These are phyloP conservation scores for Pseudomugil tenellus DNA, from an alignment of 2,797 vertebrate genomes.

Conservation along the genomic window DNA sequence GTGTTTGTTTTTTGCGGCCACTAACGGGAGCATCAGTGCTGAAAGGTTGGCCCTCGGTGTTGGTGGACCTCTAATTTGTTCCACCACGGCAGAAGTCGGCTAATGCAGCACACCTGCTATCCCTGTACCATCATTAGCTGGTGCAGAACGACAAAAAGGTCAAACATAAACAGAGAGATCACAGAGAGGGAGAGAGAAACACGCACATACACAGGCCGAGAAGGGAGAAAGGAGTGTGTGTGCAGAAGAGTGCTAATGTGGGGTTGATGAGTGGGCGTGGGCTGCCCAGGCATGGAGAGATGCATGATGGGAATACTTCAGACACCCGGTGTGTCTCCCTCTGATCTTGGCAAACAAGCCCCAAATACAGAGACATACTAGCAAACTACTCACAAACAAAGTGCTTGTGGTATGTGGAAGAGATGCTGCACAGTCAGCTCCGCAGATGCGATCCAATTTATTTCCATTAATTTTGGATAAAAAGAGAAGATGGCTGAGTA, in stretches of 20 bases:
- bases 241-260: constrained; percentile 69
- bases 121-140: constrained; percentile 79
- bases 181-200: constrained; percentile 72
- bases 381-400: constrained; percentile 34
- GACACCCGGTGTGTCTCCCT: constrained; percentile 67
- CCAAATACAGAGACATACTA: constrained; percentile 42
- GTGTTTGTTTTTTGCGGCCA: constrained; percentile 61
- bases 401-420: background rate
- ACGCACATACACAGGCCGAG: constrained; percentile 55
- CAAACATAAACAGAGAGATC: constrained; percentile 79
- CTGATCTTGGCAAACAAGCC: constrained; percentile 70
- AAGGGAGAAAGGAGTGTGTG: constrained; percentile 53
- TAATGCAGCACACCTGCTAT: constrained; percentile 85
- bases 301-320: constrained; percentile 80
- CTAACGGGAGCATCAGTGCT: constrained; percentile 56
- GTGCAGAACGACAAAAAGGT: constrained; percentile 75
- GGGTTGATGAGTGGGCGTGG: constrained; percentile 79
- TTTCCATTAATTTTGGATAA: constrained; percentile 51
- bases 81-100: constrained; percentile 75
- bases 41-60: constrained; percentile 70
- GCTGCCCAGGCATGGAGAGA: constrained; percentile 64
- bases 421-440: constrained; percentile 24
- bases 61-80: constrained; percentile 80
- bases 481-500: background rate
- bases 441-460: constrained; percentile 26